phyloP scores from a whole-genome alignment of 2,888 invertebrate species.

The Pharmacophagus antenor region DNA sequence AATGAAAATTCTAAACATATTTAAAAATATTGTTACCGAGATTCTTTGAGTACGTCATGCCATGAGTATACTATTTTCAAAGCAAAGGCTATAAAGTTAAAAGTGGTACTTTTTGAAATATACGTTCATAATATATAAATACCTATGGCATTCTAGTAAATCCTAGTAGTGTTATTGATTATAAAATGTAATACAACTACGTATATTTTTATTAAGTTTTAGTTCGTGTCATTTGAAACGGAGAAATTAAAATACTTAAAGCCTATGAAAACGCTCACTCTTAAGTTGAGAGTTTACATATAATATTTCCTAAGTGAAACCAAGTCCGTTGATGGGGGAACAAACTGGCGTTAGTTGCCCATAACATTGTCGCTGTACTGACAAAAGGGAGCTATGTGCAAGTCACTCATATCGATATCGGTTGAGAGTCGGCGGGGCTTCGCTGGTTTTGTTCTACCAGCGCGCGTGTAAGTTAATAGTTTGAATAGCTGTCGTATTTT shows the following conservation, averaged over 20 bases:
- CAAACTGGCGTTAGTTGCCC: constrained; percentile 60
- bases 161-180: too few species aligned
- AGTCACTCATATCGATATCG: constrained; percentile 81
- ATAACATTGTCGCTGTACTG: constrained; percentile 53
- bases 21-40: too few species aligned
- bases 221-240: neutral
- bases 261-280: neutral
- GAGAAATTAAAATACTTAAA: neutral
- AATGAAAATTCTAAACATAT: neutral
- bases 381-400: constrained; percentile 70
- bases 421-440: constrained; percentile 47
- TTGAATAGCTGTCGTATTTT: constrained; percentile 6
- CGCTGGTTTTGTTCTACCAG: constrained; percentile 64
- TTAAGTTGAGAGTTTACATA: constrained; percentile 62
- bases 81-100: too few species aligned
- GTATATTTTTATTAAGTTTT: neutral
- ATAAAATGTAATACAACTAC: too few species aligned
- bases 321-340: constrained; percentile 37
- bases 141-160: too few species aligned
- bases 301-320: constrained; percentile 69
- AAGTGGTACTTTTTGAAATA: too few species aligned
- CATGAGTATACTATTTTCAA: too few species aligned
- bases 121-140: too few species aligned
- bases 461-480: constrained; percentile 60
- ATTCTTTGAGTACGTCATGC: too few species aligned